These are phyloP conservation scores for Stegastes partitus DNA, from an alignment of 2,113 vertebrate genomes.

Conservation along the genomic window DNA sequence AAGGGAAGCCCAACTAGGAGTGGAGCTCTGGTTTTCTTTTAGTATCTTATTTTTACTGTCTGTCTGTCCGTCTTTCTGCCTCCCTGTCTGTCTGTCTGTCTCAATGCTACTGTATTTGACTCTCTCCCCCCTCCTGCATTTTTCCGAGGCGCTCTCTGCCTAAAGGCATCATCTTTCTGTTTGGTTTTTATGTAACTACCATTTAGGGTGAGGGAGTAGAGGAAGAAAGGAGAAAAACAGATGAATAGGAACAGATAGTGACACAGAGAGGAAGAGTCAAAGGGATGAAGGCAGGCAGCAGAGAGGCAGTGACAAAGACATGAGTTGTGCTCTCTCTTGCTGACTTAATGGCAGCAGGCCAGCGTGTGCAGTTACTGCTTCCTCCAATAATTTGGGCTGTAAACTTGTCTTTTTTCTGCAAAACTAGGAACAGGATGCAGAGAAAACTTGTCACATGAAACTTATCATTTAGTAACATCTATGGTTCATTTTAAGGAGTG, in stretches of 20 bases:
- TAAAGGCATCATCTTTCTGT: slow-evolving; percentile 52
- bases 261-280: slow-evolving; percentile 47
- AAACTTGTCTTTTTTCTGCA: not conserved
- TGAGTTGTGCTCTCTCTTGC: not conserved
- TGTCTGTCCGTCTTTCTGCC: no score
- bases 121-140: slow-evolving; percentile 7
- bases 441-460: not conserved
- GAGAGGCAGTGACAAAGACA: slow-evolving; percentile 16
- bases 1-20: slow-evolving; percentile 46
- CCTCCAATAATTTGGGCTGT: not conserved
- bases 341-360: slow-evolving; percentile 21
- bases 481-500: not conserved
- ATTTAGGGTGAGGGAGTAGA: slow-evolving; percentile 30
- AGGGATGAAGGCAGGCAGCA: slow-evolving; percentile 1
- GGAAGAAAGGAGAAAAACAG: slow-evolving; percentile 49
- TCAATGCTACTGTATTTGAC: slow-evolving; percentile 5
- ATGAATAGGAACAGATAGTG: slow-evolving; percentile 47
- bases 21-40: slow-evolving; percentile 53
- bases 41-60: slow-evolving; percentile 51
- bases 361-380: slow-evolving; percentile 5
- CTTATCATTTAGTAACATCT: not conserved
- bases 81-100: slow-evolving; percentile 17
- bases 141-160: slow-evolving; percentile 40
- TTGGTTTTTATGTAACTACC: slow-evolving; percentile 54
- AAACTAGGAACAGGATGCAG: not conserved